Base-by-base conservation (phyloP, 2,888 invertebrate species). In the Xylophagus ater region DNA sequence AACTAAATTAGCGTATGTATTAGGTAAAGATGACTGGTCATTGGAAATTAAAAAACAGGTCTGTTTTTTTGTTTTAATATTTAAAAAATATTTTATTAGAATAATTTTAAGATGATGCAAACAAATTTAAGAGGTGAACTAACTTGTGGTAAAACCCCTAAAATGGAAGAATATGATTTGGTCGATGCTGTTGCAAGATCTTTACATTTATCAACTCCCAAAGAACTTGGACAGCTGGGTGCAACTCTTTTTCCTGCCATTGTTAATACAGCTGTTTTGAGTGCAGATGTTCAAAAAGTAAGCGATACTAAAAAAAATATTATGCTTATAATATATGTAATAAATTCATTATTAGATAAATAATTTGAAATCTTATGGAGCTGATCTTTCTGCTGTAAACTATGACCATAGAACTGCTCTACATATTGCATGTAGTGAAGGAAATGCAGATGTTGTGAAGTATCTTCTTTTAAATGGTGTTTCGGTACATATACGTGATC, bases 1-100 rank as follows among this genome's bases (percentile, higher is more conserved):
- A 7, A 79, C 88, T 2, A 97, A 97, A 61, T 68, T 97, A 2
- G 75, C 83, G 1, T 96, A 92, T 54, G 86, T 96, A 1, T 66
- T 96, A 17, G 82, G 87, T 1, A 86, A 90, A 56, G 67, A 70
- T 4, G 76, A 80, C 33, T 75, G 82, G 66, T 68, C 69, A 32
- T 65, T 72, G 30, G 65, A 74, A 19, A 70, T 73, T 36, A 84
- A 83, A 54, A 72, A 75, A 29, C 69, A 72, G 59, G 80, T 79
- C 56, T 58, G 53, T 45, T 30, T 14, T n/a, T 8, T 35, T 25
- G n/a, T 18, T 5, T 34, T 37, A 18, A 37, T 8, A 4, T 39
- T 32, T 35, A 17, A 2, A 32, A 24, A 33, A 17, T n/a, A 8
- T 24, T 14, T 37, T 37, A 12, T 17, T 37, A 28, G 44, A 19